These are phyloP conservation scores for Pseudococcus longispinus DNA, from an alignment of 2,888 invertebrate species.

Conservation along the genomic window DNA sequence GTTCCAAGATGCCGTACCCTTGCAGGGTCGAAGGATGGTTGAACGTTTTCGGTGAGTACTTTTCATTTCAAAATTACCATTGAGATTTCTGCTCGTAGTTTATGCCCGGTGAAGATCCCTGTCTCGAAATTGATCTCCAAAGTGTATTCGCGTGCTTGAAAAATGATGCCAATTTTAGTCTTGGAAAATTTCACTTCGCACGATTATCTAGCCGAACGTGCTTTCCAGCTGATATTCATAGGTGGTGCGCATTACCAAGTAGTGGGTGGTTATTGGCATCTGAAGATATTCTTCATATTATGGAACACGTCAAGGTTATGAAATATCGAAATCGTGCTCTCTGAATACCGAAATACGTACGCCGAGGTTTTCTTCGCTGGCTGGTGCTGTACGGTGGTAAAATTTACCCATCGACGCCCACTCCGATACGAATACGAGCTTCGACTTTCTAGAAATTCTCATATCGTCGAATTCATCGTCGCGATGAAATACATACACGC, in stretches of 20 bases:
- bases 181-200: neutral
- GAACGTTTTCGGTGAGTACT: constrained; percentile 68
- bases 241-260: neutral
- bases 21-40: constrained; percentile 70
- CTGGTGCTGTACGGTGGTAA: neutral
- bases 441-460: neutral
- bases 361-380: neutral
- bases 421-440: neutral
- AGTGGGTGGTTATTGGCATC: constrained; percentile 16
- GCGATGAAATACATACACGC: neutral
- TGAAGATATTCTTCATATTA: neutral
- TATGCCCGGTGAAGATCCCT: neutral
- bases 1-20: constrained; percentile 65
- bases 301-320: constrained; percentile 13
- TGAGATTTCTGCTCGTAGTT: neutral
- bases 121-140: neutral
- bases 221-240: neutral
- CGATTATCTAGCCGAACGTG: neutral
- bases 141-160: neutral
- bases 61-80: neutral
- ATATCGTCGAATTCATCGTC: neutral
- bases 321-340: constrained; percentile 6
- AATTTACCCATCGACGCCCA: neutral
- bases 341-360: neutral
- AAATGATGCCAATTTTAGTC: neutral